These are phyloP conservation scores for Megaceryle torquata DNA, from an alignment of 2,113 vertebrate species.

Conservation along the genomic window DNA sequence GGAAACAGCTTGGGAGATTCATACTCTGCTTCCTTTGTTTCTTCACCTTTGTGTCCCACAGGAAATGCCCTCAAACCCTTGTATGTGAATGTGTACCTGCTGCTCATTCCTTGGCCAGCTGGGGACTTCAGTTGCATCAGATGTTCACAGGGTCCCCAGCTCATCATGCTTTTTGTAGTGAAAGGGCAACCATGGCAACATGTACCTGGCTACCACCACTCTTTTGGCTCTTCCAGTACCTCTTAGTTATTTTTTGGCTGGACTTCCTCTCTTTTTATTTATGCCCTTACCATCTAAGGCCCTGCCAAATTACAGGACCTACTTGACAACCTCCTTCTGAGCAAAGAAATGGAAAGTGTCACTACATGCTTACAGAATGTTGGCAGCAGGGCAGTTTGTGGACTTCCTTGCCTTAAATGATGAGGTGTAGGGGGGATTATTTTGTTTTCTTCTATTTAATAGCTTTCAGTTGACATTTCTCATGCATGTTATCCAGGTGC, in stretches of 20 bases:
- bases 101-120: background rate
- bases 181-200: background rate
- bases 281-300: background rate
- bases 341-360: background rate
- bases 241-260: background rate
- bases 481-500: fast-evolving
- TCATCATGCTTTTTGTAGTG: background rate
- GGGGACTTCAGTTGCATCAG: background rate
- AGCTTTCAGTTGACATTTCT: background rate
- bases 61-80: background rate
- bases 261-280: background rate
- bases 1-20: background rate
- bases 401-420: background rate
- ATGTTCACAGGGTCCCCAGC: background rate
- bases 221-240: background rate
- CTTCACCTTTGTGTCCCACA: background rate
- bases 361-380: background rate
- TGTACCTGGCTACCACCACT: background rate
- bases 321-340: conserved; percentile 7
- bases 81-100: background rate
- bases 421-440: background rate
- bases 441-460: background rate
- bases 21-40: background rate
- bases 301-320: background rate
- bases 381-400: background rate